A percentile compares a stretch with the other conserved stretches of the same genome.
phyloP scores from a whole-genome alignment of 1,140 invertebrate genomes.

The Drosophila sucinea region DNA sequence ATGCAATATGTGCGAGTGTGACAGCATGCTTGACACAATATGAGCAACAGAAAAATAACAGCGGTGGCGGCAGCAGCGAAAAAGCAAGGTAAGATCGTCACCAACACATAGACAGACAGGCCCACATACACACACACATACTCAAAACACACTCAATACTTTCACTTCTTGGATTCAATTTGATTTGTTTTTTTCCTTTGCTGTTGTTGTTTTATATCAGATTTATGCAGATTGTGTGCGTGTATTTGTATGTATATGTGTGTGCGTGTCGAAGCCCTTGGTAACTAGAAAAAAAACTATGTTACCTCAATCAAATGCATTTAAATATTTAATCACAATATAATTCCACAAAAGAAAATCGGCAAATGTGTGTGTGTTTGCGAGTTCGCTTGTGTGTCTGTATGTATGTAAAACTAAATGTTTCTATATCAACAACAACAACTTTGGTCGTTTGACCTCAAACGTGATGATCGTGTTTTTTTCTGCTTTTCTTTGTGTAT shows the following conservation, averaged over 20 bases:
- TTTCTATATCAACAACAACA: slow-evolving; percentile 13
- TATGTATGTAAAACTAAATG: slow-evolving; percentile 11
- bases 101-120: slow-evolving; percentile 26
- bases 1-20: slow-evolving; percentile 73
- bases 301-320: slow-evolving; percentile 19
- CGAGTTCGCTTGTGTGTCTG: background rate
- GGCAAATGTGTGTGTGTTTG: slow-evolving; percentile 5
- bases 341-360: slow-evolving; percentile 7
- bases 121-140: slow-evolving; percentile 17
- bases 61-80: slow-evolving; percentile 32
- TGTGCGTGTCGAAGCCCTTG: slow-evolving; percentile 56
- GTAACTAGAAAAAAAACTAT: slow-evolving; percentile 55
- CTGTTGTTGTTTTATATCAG: slow-evolving; percentile 56
- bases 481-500: slow-evolving; percentile 9
- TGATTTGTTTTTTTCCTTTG: slow-evolving; percentile 62
- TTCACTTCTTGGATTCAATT: slow-evolving; percentile 80
- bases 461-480: slow-evolving; percentile 41
- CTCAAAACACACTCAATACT: slow-evolving; percentile 55
- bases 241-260: slow-evolving; percentile 16
- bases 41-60: slow-evolving; percentile 49
- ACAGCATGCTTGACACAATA: slow-evolving; percentile 55
- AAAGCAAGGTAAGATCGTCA: slow-evolving; percentile 73
- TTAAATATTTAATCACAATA: slow-evolving; percentile 11
- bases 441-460: slow-evolving; percentile 37
- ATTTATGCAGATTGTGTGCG: slow-evolving; percentile 49